These are phyloP conservation scores for Hypomecis atomaria DNA, from an alignment of 2,888 invertebrate genomes.

Conservation along the genomic window DNA sequence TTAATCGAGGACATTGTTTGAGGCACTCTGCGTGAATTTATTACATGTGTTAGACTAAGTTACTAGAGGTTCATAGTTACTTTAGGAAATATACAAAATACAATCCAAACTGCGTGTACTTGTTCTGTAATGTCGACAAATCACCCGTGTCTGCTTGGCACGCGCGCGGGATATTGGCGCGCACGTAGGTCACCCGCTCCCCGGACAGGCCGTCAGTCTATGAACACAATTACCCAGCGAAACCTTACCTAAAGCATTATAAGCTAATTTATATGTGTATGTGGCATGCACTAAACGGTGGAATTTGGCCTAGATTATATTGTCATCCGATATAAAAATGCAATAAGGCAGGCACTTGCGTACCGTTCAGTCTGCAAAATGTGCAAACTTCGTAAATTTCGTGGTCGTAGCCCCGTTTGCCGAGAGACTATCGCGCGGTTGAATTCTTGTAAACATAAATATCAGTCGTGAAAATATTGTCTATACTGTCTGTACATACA, in stretches of 20 bases:
- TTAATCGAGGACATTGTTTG: slow-evolving; percentile 75
- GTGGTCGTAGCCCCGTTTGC: slow-evolving; percentile 2
- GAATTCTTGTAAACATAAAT: slow-evolving; percentile 16
- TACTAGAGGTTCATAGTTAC: slow-evolving; percentile 60
- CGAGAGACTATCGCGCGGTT: not conserved
- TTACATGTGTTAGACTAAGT: slow-evolving; percentile 67
- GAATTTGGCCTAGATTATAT: slow-evolving; percentile 70
- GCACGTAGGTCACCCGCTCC: slow-evolving; percentile 41
- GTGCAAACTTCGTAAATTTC: slow-evolving; percentile 18
- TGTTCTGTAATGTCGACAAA: slow-evolving; percentile 30
- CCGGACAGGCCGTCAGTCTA: slow-evolving; percentile 73
- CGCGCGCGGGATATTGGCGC: slow-evolving; percentile 44
- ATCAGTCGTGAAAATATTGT: slow-evolving; percentile 21
- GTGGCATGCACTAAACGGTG: slow-evolving; percentile 79
- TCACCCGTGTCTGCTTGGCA: slow-evolving; percentile 36
- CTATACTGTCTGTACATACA: slow-evolving; percentile 43
- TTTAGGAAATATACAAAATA: slow-evolving; percentile 75
- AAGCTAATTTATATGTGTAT: slow-evolving; percentile 81
- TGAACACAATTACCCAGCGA: slow-evolving; percentile 83
- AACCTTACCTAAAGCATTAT: slow-evolving; percentile 83
- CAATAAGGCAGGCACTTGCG: slow-evolving; percentile 11
- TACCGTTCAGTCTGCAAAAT: slow-evolving; percentile 7
- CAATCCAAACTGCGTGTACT: slow-evolving; percentile 45
- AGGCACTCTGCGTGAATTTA: slow-evolving; percentile 83
- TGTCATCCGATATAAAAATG: slow-evolving; percentile 43